Evolutionary conservation across 2,888 invertebrate species (phyloP), one percentile per base, ranked within the genome.

Genomic region (Apotomis capreana): DNA sequence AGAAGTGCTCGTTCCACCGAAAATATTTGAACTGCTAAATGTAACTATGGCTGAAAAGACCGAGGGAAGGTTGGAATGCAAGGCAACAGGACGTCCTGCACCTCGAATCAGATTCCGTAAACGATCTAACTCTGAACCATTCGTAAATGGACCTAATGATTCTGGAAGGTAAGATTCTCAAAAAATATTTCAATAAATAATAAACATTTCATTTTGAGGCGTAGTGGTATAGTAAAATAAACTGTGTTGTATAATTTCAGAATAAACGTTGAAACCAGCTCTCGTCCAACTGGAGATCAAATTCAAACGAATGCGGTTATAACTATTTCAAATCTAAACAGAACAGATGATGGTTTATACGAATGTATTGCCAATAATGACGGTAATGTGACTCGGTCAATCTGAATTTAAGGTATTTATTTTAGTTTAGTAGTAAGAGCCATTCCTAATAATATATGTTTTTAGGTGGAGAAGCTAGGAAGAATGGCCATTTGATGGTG

Each of bases 281-380:
- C 64, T 81, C 89, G 78, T n/a, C 87, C 85, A 77, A 89, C 87
- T 37, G 93, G 93, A 37, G 93, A 93, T 78, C 92, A 92, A 77
- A 92, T 92, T 87, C 88, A 92, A 76, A 87, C 92, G 1, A 93
- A 94, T 65, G 97, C 95, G 40, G 95, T 94, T 3, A 89, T 98
- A 74, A 95, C 94, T 51, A 96, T 98, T 78, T 85, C 93, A 0
- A 94, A 95, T 65, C 83, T 96, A 12, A 94, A 94, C 67, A 94
- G 96, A 74, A 94, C 94, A 3, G 97, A 98, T 86, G 98, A 98
- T 86, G 98, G 98, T 0, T 93, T 98, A 8, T 98, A 98, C 85
- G 97, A 96, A 83, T 98, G 98, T 84, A 94, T 97, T 64, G 98
- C 98, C 5, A 94, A 94, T 80, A 98, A 98, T 82, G 94, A 95